phyloP scores from a whole-genome alignment of 2,797 vertebrate species.

The Gallinago solitaria region DNA sequence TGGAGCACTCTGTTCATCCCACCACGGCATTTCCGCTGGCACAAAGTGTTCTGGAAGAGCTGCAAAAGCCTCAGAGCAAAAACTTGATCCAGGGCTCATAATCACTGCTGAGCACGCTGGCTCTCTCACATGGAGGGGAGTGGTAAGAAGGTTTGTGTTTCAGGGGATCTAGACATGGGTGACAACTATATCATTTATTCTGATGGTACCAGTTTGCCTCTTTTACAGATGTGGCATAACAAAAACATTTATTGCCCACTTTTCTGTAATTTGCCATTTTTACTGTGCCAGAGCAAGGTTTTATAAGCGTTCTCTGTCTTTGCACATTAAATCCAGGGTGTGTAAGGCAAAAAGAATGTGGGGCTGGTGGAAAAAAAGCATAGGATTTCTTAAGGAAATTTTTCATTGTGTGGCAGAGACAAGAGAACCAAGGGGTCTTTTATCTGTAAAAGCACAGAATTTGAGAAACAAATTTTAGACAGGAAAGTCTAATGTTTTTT shows the following conservation, averaged over 20 bases:
- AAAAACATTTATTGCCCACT: neutral
- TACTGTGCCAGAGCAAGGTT: slow-evolving; percentile 15
- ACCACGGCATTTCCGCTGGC: neutral
- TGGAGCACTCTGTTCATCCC: neutral
- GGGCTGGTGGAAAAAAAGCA: neutral
- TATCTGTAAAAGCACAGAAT: slow-evolving; percentile 32
- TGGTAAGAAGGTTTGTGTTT: neutral
- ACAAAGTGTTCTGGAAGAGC: neutral
- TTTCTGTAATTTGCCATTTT: slow-evolving; percentile 1
- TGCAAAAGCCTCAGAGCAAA: neutral
- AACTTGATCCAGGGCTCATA: neutral
- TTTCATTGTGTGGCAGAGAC: slow-evolving; percentile 14
- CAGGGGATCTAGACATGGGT: neutral
- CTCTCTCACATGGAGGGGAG: neutral
- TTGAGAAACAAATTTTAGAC: slow-evolving; percentile 55
- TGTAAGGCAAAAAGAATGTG: slow-evolving; percentile 30
- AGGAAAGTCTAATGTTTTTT: slow-evolving; percentile 16
- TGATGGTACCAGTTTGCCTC: neutral
- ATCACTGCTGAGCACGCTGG: neutral
- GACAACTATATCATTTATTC: neutral
- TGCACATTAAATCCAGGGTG: slow-evolving; percentile 20
- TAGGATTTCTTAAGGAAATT: slow-evolving; percentile 37
- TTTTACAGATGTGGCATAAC: neutral
- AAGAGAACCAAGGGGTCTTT: slow-evolving; percentile 25
- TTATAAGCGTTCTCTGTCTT: slow-evolving; percentile 21